phyloP scores from a whole-genome alignment of 2,113 vertebrate species.

The Chinchilla lanigera region DNA sequence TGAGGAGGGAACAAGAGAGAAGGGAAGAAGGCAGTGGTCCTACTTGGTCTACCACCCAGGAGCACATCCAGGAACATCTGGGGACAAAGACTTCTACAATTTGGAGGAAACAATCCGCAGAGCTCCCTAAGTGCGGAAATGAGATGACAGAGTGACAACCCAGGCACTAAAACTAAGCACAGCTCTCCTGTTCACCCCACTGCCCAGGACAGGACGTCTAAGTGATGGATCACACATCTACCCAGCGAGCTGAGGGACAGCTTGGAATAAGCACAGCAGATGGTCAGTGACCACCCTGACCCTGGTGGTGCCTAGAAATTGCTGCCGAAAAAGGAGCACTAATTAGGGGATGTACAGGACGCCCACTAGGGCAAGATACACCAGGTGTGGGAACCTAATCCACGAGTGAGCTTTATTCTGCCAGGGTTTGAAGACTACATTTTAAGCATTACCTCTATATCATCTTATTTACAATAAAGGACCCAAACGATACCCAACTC shows the following conservation, averaged over 20 bases:
- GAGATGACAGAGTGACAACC: neutral
- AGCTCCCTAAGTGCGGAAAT: neutral
- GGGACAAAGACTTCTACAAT: neutral
- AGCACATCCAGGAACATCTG: accelerated
- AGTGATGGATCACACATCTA: neutral
- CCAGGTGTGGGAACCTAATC: neutral
- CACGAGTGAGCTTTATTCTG: neutral
- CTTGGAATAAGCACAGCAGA: neutral
- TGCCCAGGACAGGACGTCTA: accelerated
- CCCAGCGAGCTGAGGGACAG: neutral
- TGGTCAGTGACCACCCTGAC: neutral
- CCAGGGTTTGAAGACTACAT: neutral
- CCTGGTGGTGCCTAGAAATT: neutral
- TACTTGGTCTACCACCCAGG: neutral
- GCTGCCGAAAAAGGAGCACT: neutral
- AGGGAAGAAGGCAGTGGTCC: neutral
- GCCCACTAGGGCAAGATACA: too few relatives aligned
- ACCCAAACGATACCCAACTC: neutral
- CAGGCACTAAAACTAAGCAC: too few relatives aligned
- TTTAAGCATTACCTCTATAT: neutral
- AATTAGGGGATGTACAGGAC: neutral
- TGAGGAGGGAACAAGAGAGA: accelerated
- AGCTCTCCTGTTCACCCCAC: neutral
- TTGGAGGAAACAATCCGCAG: neutral
- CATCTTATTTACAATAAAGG: neutral